These are phyloP conservation scores for Tapirus indicus DNA, from an alignment of 2,797 vertebrate species.

Conservation along the genomic window DNA sequence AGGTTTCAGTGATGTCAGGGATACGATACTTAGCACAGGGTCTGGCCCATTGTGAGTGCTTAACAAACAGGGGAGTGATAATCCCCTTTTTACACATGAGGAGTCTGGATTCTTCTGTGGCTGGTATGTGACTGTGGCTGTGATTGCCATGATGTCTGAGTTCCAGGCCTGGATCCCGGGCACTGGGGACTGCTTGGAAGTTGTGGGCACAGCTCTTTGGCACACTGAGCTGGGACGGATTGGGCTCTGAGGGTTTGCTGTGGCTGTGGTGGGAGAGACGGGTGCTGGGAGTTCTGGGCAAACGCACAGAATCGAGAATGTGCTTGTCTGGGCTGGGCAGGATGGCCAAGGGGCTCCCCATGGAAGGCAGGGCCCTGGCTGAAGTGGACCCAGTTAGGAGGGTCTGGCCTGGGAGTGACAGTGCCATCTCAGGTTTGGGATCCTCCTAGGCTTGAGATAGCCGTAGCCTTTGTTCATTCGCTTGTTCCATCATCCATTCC, in stretches of 20 bases:
- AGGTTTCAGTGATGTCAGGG: background rate
- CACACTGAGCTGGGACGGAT: accelerated
- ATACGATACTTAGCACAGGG: accelerated
- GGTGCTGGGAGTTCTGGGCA: background rate
- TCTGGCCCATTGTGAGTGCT: background rate
- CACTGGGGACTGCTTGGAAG: background rate
- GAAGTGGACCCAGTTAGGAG: background rate
- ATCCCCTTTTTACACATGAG: background rate
- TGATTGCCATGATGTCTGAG: background rate
- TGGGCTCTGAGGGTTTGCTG: background rate
- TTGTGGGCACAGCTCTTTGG: background rate
- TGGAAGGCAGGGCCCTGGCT: accelerated
- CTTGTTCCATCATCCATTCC: background rate
- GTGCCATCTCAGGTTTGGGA: background rate
- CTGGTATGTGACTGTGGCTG: background rate
- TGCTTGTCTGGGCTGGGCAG: background rate
- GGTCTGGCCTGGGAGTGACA: accelerated
- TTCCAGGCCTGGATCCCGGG: background rate
- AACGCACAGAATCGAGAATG: background rate
- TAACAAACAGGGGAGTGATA: background rate
- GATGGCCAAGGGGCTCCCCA: background rate
- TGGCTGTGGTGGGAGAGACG: accelerated
- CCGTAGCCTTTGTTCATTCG: background rate
- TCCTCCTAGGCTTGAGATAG: background rate
- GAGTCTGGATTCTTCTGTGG: background rate